Conservation (phyloP, 2,113 vertebrate species). For the Odocoileus virginianus region DNA sequence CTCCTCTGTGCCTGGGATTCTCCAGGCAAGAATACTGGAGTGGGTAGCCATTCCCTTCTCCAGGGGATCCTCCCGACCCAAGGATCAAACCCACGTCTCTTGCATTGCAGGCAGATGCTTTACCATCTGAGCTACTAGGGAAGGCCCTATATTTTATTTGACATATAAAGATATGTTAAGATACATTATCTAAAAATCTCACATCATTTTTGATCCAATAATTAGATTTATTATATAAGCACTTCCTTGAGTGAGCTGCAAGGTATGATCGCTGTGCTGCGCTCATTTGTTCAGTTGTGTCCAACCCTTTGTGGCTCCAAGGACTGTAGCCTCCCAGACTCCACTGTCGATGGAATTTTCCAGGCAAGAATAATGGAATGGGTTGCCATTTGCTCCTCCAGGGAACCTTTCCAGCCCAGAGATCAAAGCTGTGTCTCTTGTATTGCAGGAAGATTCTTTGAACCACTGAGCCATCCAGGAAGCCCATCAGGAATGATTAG, state of each 20-base stretch:
- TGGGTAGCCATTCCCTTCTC: neutral
- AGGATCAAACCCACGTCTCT: neutral
- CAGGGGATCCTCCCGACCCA: neutral
- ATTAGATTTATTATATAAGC: neutral
- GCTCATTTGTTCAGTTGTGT: neutral
- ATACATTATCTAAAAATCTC: neutral
- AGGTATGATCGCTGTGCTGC: neutral
- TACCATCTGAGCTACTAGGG: neutral
- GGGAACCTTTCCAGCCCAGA: neutral
- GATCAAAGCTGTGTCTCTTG: neutral
- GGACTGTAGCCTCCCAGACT: neutral
- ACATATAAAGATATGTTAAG: neutral
- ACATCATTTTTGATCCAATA: neutral
- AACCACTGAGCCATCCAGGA: neutral
- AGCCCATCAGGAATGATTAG: neutral
- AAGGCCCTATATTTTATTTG: neutral
- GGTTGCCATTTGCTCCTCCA: neutral
- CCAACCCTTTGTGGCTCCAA: neutral
- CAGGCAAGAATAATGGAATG: neutral
- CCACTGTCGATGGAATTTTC: neutral
- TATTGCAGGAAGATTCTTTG: neutral
- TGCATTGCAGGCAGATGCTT: neutral
- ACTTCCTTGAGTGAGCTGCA: neutral
- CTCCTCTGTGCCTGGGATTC: neutral
- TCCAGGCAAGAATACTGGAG: neutral